Conservation (phyloP, 2,888 invertebrate species). For the Oscheius myriophilus region DNA sequence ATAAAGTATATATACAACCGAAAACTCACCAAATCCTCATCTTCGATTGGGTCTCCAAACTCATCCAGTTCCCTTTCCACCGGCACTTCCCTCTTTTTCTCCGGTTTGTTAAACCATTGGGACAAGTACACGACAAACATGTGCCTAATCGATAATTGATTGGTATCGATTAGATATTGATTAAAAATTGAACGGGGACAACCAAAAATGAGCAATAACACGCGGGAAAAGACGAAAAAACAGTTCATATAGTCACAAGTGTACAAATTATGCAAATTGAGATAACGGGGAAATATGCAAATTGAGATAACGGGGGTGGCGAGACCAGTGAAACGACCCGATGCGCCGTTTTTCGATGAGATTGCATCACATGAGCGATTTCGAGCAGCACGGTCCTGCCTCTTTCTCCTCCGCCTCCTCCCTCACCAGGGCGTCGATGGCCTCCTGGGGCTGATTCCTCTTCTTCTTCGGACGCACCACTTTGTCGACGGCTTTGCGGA, state of each 20-base stretch:
- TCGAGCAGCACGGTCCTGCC: too few species aligned
- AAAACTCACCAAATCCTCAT: conserved; percentile 3
- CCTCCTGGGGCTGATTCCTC: too few species aligned
- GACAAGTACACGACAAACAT: neutral
- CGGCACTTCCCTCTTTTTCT: neutral
- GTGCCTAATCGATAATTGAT: neutral
- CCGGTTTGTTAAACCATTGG: neutral
- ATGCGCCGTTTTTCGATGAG: too few species aligned
- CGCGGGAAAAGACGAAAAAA: neutral
- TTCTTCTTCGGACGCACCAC: too few species aligned
- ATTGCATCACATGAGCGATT: too few species aligned
- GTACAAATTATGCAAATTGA: neutral
- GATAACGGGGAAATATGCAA: neutral
- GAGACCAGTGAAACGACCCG: too few species aligned
- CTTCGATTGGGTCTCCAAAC: conserved; percentile 28
- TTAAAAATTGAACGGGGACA: neutral
- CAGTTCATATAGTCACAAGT: neutral
- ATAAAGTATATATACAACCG: too few species aligned
- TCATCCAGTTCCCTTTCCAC: conserved; percentile 14
- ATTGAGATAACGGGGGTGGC: too few species aligned
- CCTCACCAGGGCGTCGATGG: too few species aligned
- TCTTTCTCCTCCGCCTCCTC: too few species aligned
- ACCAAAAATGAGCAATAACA: neutral
- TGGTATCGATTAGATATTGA: neutral
- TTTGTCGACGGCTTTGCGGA: too few species aligned